Percentiles rank a stretch among this genome's conserved stretches.
These are phyloP conservation scores for Lepilemur ruficaudatus DNA, from an alignment of 2,797 vertebrate genomes.

Conservation along the genomic window DNA sequence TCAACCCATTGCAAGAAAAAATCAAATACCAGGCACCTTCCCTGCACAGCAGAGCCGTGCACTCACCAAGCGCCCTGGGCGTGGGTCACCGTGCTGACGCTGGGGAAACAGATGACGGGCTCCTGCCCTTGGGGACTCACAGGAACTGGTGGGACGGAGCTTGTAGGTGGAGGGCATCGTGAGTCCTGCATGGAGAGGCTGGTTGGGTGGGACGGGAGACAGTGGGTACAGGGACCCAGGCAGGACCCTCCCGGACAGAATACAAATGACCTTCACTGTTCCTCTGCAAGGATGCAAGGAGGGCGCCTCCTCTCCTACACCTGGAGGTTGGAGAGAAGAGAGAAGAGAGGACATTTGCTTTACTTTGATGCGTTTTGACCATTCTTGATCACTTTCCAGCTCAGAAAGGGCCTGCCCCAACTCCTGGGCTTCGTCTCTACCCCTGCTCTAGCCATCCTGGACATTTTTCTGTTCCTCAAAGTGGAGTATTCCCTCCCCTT, in stretches of 20 bases:
- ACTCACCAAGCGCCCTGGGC: background rate
- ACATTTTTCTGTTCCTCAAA: background rate
- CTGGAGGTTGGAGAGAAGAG: background rate
- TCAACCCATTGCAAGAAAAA: background rate
- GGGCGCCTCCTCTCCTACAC: background rate
- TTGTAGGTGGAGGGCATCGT: accelerated
- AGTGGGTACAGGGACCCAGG: accelerated
- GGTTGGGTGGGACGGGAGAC: background rate
- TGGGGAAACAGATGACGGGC: background rate
- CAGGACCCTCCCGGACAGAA: background rate
- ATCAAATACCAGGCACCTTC: background rate
- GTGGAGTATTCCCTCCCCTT: background rate
- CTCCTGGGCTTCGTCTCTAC: background rate
- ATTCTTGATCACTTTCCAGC: background rate
- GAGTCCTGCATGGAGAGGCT: background rate
- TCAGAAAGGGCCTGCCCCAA: background rate
- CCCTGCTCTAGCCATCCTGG: background rate
- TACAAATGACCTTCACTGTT: background rate
- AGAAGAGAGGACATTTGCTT: accelerated
- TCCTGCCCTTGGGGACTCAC: accelerated
- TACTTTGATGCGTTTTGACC: background rate
- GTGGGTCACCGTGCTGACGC: too few relatives aligned
- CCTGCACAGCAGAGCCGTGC: background rate
- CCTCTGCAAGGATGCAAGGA: too few relatives aligned
- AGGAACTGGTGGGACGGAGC: accelerated